These are phyloP conservation scores for Platyura marginata DNA, from an alignment of 1,140 invertebrate genomes.

Conservation along the genomic window DNA sequence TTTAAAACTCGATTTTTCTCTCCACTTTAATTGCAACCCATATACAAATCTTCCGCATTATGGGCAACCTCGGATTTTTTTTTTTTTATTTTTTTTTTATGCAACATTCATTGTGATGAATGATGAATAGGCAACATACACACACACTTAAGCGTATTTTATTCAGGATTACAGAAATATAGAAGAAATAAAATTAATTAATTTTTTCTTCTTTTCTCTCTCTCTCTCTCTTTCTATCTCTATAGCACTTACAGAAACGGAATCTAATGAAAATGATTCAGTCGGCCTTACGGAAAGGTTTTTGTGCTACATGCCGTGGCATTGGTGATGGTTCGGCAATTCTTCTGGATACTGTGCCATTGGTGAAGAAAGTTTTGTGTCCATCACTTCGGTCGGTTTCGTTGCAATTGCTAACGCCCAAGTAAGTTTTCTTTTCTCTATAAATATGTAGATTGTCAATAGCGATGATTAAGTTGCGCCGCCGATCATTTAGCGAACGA, in stretches of 20 bases:
- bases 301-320: constrained; percentile 36
- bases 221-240: constrained; percentile 8
- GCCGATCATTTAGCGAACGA: constrained; percentile 59
- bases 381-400: constrained; percentile 61
- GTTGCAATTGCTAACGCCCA: constrained; percentile 20
- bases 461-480: too few relatives aligned
- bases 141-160: too few relatives aligned
- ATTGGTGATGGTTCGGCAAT: constrained; percentile 34
- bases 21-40: too few relatives aligned
- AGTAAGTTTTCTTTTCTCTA: constrained; percentile 11
- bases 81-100: not conserved
- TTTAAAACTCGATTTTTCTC: too few relatives aligned
- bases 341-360: constrained; percentile 52
- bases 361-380: constrained; percentile 52
- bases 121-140: too few relatives aligned
- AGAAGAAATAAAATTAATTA: too few relatives aligned
- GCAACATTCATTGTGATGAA: not conserved
- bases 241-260: constrained; percentile 35
- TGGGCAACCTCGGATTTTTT: not conserved
- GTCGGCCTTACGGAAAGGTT: constrained; percentile 37
- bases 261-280: constrained; percentile 36
- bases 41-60: not conserved
- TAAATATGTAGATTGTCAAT: too few relatives aligned
- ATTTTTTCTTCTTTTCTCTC: not conserved
- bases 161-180: too few relatives aligned